Conservation (phyloP, 2,113 vertebrate species). For the Xenopus borealis region DNA sequence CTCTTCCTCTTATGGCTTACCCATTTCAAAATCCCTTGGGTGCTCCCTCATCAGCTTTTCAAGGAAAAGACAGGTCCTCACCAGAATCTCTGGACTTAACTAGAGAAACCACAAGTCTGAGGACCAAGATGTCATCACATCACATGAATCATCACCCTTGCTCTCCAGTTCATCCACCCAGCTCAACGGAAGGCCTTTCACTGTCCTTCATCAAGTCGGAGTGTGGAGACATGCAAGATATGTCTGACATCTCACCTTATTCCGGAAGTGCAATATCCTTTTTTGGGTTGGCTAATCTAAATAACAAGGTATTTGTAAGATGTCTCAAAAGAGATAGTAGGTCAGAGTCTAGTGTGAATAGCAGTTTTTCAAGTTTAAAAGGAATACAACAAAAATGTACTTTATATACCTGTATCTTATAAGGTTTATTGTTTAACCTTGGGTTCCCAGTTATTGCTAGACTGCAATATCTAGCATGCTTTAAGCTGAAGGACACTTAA, state of each 20-base stretch:
- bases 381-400: too few relatives aligned
- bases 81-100: conserved; percentile 92
- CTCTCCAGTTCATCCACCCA: conserved; percentile 88
- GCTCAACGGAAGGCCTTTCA: conserved; percentile 85
- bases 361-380: too few relatives aligned
- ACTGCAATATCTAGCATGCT: too few relatives aligned
- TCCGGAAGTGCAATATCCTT: conserved; percentile 99
- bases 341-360: too few relatives aligned
- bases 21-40: conserved; percentile 90
- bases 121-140: conserved; percentile 94
- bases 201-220: conserved; percentile 97
- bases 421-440: too few relatives aligned
- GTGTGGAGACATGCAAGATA: conserved; percentile 95
- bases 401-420: too few relatives aligned
- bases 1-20: conserved; percentile 94
- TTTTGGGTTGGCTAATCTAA: conserved; percentile 34
- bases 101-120: conserved; percentile 89
- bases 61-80: conserved; percentile 85
- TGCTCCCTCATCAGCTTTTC: conserved; percentile 76
- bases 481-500: too few relatives aligned
- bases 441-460: too few relatives aligned
- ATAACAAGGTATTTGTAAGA: too few relatives aligned
- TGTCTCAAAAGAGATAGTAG: too few relatives aligned
- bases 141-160: conserved; percentile 91
- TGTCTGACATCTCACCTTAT: conserved; percentile 95